phyloP scores from a whole-genome alignment of 2,888 invertebrate species.

The Drosophila macrospina region DNA sequence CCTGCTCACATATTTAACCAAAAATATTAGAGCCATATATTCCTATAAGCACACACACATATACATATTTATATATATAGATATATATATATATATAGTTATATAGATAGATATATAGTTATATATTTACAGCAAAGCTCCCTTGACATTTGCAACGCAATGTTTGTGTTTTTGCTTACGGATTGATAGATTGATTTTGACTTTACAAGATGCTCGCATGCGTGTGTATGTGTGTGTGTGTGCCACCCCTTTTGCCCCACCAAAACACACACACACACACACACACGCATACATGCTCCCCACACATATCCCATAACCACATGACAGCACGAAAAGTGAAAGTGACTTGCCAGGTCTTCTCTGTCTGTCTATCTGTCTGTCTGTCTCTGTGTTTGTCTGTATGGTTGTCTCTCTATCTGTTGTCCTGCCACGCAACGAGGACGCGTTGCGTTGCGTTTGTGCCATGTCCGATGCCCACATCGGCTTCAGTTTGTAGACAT shows the following conservation, averaged over 20 bases:
- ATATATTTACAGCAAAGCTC: conserved; percentile 22
- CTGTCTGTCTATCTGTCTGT: conserved; percentile 12
- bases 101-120: conserved; percentile 3
- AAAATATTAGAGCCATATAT: conserved; percentile 10
- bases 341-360: conserved; percentile 53
- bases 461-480: conserved; percentile 38
- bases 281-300: too few species aligned
- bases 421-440: conserved; percentile 51
- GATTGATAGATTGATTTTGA: conserved; percentile 75
- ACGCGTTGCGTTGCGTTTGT: conserved; percentile 13
- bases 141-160: conserved; percentile 32
- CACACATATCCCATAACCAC: conserved; percentile 23
- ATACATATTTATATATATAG: background rate
- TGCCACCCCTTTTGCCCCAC: conserved; percentile 46
- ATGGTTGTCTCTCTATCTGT: conserved; percentile 39
- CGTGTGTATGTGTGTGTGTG: conserved; percentile 22
- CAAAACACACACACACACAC: conserved; percentile 1
- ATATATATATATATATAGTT: background rate
- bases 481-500: conserved; percentile 40
- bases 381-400: conserved; percentile 5
- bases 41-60: background rate
- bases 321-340: conserved; percentile 59
- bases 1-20: background rate
- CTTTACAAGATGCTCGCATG: conserved; percentile 55
- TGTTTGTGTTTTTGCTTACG: conserved; percentile 51